A percentile compares a stretch with the other conserved stretches of the same genome.
Conservation (phyloP, 2,113 vertebrate genomes). For the Progne subis region DNA sequence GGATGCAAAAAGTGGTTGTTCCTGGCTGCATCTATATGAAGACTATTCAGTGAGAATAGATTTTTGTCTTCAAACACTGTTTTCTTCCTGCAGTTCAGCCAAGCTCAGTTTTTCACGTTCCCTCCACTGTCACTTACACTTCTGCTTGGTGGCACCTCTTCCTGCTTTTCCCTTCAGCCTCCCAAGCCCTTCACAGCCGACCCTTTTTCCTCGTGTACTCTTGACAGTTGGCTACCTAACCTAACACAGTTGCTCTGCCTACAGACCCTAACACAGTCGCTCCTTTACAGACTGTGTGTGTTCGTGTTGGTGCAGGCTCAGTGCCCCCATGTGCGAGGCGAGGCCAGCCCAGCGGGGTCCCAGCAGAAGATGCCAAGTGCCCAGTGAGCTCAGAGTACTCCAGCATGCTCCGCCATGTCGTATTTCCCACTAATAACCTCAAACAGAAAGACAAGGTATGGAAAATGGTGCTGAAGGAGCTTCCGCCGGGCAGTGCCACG, state of each 20-base stretch:
- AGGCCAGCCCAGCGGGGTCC: rapidly evolving
- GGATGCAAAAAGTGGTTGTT: rapidly evolving
- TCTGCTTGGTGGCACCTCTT: background rate
- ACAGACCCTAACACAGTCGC: rapidly evolving
- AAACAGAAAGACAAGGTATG: background rate
- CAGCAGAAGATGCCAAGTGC: rapidly evolving
- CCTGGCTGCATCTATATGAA: background rate
- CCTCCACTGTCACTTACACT: background rate
- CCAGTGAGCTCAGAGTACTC: rapidly evolving
- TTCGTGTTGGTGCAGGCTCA: rapidly evolving
- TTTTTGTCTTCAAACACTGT: background rate
- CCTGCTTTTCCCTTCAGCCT: background rate
- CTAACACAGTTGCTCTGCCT: rapidly evolving
- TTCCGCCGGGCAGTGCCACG: background rate
- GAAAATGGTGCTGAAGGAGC: background rate
- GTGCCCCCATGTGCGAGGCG: rapidly evolving
- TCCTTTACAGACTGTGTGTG: rapidly evolving
- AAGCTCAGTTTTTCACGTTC: rapidly evolving
- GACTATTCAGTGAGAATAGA: background rate
- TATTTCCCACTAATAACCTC: background rate
- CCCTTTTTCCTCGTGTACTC: background rate
- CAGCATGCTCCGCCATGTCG: rapidly evolving
- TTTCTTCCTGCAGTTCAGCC: background rate
- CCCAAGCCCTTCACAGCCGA: background rate
- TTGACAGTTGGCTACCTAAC: background rate